A percentile compares a stretch with the other conserved stretches of the same genome.
Evolutionary conservation across 2,113 vertebrate genomes (phyloP).

Genomic region (Oreotragus oreotragus): DNA sequence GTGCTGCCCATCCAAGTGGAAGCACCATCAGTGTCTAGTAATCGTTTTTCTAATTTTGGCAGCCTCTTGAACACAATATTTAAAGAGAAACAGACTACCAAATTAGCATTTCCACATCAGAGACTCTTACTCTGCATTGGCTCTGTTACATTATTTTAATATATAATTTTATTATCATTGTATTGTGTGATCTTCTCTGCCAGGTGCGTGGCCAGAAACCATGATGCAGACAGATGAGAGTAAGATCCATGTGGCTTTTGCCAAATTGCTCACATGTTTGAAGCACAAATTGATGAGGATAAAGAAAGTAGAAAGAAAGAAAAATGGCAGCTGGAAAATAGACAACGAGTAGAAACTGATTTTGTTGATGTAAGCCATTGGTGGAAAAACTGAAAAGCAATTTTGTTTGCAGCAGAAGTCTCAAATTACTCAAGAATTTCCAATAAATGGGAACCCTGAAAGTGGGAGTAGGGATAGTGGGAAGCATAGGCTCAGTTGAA

Average conservation of each 20-base stretch:
- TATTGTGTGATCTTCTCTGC: neutral
- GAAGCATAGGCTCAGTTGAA: neutral
- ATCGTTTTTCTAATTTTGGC: neutral
- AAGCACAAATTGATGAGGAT: neutral
- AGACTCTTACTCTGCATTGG: neutral
- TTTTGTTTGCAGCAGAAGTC: neutral
- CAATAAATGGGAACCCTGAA: neutral
- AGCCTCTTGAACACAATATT: neutral
- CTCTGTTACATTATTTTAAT: neutral
- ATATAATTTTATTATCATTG: neutral
- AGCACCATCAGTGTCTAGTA: neutral
- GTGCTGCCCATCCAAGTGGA: accelerated
- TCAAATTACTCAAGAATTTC: neutral
- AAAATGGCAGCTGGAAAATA: neutral
- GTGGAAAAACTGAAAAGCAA: neutral
- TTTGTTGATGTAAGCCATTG: neutral
- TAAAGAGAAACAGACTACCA: neutral
- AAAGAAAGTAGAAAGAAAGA: neutral
- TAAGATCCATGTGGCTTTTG: neutral
- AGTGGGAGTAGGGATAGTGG: accelerated
- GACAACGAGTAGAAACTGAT: neutral
- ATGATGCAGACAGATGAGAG: neutral
- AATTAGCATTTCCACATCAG: neutral
- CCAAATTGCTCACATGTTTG: neutral
- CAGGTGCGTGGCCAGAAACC: neutral